These are phyloP conservation scores for Lycia hirtaria DNA, from an alignment of 2,888 invertebrate genomes.

Conservation along the genomic window DNA sequence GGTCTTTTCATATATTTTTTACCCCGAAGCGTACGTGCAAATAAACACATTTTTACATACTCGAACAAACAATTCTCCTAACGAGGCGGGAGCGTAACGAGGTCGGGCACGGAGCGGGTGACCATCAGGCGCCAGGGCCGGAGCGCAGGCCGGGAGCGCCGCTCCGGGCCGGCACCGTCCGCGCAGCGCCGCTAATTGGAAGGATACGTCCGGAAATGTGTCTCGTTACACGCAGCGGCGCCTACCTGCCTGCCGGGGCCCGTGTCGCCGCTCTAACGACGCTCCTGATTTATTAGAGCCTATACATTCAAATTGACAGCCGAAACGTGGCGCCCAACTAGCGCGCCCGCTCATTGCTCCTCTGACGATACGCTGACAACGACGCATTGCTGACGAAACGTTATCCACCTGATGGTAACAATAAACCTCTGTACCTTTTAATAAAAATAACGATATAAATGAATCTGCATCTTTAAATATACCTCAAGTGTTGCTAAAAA, in stretches of 20 bases:
- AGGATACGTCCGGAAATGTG: conserved; percentile 77
- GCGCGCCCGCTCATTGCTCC: conserved; percentile 8
- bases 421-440: neutral
- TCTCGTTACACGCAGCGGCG: conserved; percentile 72
- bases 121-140: conserved; percentile 37
- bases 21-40: conserved; percentile 84
- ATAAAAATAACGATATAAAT: neutral
- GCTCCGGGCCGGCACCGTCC: conserved; percentile 46
- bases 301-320: conserved; percentile 73
- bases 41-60: conserved; percentile 86
- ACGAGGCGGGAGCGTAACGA: conserved; percentile 83
- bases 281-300: conserved; percentile 72
- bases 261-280: conserved; percentile 58
- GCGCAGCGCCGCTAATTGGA: conserved; percentile 72
- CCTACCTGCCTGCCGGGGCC: conserved; percentile 58
- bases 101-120: conserved; percentile 55
- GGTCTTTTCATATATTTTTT: conserved; percentile 85
- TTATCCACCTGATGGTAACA: neutral
- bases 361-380: conserved; percentile 1
- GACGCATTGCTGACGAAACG: conserved; percentile 6
- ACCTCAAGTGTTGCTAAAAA: neutral
- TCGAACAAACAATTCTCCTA: conserved; percentile 85
- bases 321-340: conserved; percentile 38
- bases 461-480: neutral
- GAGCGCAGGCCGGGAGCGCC: conserved; percentile 40